A percentile compares a stretch with the other conserved stretches of the same genome.
phyloP scores from a whole-genome alignment of 2,113 vertebrate species.

The Proterorhinus semilunaris region DNA sequence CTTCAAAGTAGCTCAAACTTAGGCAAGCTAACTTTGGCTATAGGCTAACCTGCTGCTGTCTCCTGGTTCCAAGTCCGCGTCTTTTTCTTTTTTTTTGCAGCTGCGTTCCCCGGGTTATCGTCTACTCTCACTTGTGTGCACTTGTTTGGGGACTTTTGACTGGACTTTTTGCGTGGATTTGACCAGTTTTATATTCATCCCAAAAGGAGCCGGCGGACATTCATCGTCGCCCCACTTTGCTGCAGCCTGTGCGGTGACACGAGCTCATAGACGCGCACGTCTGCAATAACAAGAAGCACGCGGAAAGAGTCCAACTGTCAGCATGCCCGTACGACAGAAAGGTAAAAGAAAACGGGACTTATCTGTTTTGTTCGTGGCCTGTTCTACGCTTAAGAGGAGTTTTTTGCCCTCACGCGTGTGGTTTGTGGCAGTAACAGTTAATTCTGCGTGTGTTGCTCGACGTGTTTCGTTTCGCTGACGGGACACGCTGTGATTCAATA shows the following conservation, averaged over 20 bases:
- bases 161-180: not conserved
- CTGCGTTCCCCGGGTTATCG: not conserved
- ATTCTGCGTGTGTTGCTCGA: not conserved
- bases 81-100: not conserved
- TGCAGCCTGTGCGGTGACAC: slow-evolving; percentile 27
- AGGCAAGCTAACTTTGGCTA: not conserved
- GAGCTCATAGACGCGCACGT: slow-evolving; percentile 48
- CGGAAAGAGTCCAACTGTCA: slow-evolving; percentile 26
- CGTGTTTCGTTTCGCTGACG: not conserved
- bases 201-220: not conserved
- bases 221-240: slow-evolving; percentile 35
- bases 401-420: not conserved
- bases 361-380: too few relatives aligned
- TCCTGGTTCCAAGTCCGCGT: slow-evolving; percentile 47
- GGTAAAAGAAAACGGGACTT: slow-evolving; percentile 35
- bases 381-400: not conserved
- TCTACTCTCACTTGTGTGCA: not conserved
- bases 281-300: slow-evolving; percentile 40
- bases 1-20: not conserved
- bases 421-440: not conserved
- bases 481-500: not conserved
- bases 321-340: slow-evolving; percentile 70
- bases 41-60: not conserved
- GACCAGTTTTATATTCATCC: not conserved
- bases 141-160: not conserved